Evolutionary conservation across 2,888 invertebrate species (phyloP).

Genomic region (Zaprionus lineosus): DNA sequence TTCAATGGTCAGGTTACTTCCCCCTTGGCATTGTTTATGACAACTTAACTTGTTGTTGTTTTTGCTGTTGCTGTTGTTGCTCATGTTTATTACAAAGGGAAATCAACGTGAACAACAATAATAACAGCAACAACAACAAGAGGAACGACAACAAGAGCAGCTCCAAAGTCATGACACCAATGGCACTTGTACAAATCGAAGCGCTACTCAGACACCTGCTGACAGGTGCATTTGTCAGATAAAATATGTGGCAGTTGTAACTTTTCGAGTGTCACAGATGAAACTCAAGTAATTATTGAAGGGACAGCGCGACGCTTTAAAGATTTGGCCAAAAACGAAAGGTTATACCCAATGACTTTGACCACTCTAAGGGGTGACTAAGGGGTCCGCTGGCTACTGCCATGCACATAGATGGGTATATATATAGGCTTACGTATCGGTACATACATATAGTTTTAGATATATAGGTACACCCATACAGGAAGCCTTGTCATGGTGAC

Average conservation of each 20-base stretch:
- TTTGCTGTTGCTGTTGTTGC: too few species aligned
- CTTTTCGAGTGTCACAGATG: neutral
- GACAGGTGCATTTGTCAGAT: conserved; percentile 29
- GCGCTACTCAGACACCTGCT: conserved; percentile 46
- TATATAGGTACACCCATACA: too few species aligned
- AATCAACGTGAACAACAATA: too few species aligned
- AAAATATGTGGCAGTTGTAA: conserved; percentile 23
- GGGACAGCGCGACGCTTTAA: too few species aligned
- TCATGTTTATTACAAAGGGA: conserved; percentile 55
- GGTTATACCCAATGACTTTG: too few species aligned
- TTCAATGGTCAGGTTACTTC: conserved; percentile 24
- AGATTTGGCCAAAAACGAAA: neutral
- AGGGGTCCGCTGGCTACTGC: too few species aligned
- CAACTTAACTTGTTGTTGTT: conserved; percentile 44
- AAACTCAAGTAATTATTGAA: neutral
- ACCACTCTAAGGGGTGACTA: too few species aligned
- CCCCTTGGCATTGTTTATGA: conserved; percentile 37
- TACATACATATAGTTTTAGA: too few species aligned
- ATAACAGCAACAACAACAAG: conserved; percentile 15
- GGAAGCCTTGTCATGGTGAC: conserved; percentile 42
- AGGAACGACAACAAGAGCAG: conserved; percentile 15
- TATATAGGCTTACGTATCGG: too few species aligned
- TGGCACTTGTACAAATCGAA: conserved; percentile 62
- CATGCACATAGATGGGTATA: too few species aligned
- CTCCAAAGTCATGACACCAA: conserved; percentile 20